Conservation (phyloP, 2,113 vertebrate species). For the Aegotheles bennettii region DNA sequence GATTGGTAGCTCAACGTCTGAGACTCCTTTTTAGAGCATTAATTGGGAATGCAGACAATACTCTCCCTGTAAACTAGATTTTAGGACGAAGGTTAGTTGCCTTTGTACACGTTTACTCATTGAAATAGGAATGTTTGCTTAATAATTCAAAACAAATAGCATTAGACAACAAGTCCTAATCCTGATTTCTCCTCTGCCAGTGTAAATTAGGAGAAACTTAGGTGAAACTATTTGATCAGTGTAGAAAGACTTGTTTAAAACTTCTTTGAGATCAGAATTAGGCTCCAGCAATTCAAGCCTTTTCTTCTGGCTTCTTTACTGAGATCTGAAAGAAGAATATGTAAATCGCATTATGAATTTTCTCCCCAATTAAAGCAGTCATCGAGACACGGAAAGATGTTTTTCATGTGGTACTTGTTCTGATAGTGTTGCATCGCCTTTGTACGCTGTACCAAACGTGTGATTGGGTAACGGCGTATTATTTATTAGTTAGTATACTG, state of each 20-base stretch:
- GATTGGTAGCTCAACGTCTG: constrained; percentile 55
- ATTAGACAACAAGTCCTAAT: constrained; percentile 64
- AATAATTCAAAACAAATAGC: constrained; percentile 68
- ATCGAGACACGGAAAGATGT: neutral
- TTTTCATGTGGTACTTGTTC: neutral
- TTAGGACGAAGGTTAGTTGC: constrained; percentile 66
- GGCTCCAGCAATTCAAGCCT: neutral
- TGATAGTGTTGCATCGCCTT: rapidly evolving
- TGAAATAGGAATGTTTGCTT: constrained; percentile 67
- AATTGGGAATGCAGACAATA: constrained; percentile 67
- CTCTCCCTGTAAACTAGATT: constrained; percentile 62
- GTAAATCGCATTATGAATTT: constrained; percentile 28
- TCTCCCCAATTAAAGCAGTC: constrained; percentile 28
- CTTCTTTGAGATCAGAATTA: constrained; percentile 41
- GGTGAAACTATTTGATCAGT: constrained; percentile 46
- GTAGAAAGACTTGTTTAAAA: constrained; percentile 55
- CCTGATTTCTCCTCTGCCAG: constrained; percentile 59
- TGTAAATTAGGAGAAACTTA: constrained; percentile 64
- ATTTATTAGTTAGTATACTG: neutral
- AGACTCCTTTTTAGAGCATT: constrained; percentile 56
- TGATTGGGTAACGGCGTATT: neutral
- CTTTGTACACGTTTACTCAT: constrained; percentile 65
- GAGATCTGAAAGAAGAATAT: constrained; percentile 14
- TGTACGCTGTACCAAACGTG: neutral
- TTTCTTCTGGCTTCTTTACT: constrained; percentile 12